A percentile compares a stretch with the other conserved stretches of the same genome.
These are phyloP conservation scores for Pseudococcus viburni DNA, from an alignment of 2,888 invertebrate species.

Conservation along the genomic window DNA sequence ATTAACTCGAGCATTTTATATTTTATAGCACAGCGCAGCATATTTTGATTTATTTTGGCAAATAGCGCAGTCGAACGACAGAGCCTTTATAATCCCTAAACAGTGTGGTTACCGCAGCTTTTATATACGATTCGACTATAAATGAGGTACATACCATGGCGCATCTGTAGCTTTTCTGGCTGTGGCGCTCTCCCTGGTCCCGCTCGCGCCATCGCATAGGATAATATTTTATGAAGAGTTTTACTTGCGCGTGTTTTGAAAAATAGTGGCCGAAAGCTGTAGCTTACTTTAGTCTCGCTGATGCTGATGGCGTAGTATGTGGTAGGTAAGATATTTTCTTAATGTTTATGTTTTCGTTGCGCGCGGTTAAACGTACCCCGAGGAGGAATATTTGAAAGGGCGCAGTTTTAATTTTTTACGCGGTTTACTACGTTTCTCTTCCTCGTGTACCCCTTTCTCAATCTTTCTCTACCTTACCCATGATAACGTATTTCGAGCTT, in stretches of 20 bases:
- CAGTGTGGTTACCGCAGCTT: constrained; percentile 40
- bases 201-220: not conserved
- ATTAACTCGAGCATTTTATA: constrained; percentile 39
- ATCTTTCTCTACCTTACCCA: not conserved
- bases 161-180: constrained; percentile 13
- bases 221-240: constrained; percentile 43
- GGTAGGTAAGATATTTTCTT: constrained; percentile 4
- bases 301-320: not conserved
- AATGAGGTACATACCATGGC: constrained; percentile 42
- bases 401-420: constrained; percentile 19
- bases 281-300: not conserved
- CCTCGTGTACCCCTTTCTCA: too few species aligned
- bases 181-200: not conserved
- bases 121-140: constrained; percentile 41
- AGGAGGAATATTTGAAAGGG: not conserved
- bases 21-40: constrained; percentile 12
- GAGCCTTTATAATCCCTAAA: constrained; percentile 38
- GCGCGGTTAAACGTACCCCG: not conserved
- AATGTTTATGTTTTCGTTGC: constrained; percentile 14
- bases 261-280: constrained; percentile 5
- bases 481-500: not conserved
- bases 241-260: not conserved
- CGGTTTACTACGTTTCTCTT: not conserved
- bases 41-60: constrained; percentile 39
- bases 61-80: constrained; percentile 39